Base-by-base conservation (phyloP, 2,113 vertebrate species). In the Oxyura jamaicensis region DNA sequence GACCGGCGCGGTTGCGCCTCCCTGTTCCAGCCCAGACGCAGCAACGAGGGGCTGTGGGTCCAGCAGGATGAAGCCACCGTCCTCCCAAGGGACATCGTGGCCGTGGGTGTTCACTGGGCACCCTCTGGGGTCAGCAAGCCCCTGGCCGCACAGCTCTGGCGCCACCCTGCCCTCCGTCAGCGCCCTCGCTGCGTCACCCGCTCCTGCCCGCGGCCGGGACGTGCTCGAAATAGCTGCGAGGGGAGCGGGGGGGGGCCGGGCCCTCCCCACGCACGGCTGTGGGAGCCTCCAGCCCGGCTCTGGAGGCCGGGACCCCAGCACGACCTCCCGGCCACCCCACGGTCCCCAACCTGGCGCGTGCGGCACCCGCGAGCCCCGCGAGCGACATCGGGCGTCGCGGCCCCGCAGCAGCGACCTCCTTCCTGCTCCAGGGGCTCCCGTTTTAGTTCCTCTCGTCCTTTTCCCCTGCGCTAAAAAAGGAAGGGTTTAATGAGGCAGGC, bases 261-360 rank as follows among this genome's bases (percentile, higher is more conserved):
- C 48, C 67, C 59, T 41, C 19, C 5, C 2, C 0, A 0, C 85
- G 69, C 82, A 81, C 0, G 1, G 89, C 50, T 3, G 1, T 0
- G 1, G 77, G 35, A 92, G 39, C 71, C 44, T 46, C 62, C 71
- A 63, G 59, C 31, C 18, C 5, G 18, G 39, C 35, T 26, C 74
- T 16, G 25, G n/a, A 13, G 25, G n/a, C 44, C 13, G 21, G 7
- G 33, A 10, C 23, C 23, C 33, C 55, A 17, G 11, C 10, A 2
- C 26, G 6, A 35, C 66, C 62, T 72, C 74, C 52, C 60, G 3
- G 1, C 53, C 42, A 58, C 4, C 44, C 35, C 58, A 60, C 0
- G 0, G 33, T 33, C 58, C 62, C 25, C 72, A 80, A 16, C 28
- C 25, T 48, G 0, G 2, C 0, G 7, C 0, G 1, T 22, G 33